Evolutionary conservation across 2,888 invertebrate genomes (phyloP), one percentile per base, ranked within the genome.

Genomic region (Patella pellucida): DNA sequence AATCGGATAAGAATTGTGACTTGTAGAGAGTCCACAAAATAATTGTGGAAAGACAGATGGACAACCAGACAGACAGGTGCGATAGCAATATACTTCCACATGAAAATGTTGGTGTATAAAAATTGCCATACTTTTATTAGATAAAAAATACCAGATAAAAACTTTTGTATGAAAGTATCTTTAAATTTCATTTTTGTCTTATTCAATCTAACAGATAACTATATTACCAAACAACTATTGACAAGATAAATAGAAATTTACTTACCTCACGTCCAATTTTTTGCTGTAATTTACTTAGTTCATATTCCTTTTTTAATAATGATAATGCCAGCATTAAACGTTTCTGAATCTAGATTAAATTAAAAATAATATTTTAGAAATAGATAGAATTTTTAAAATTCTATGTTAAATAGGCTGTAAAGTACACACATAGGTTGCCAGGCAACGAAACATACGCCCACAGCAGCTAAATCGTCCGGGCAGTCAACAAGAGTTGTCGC

Each of bases 271-370:
- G 92, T n/a, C 92, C 98, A 84, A 99, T 99, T 92, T 99, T 98
- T 91, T 98, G 97, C 91, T 99, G 99, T 76, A 99, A 92, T 90
- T 97, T 97, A 68, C 97, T 98, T 77, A 97, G 92, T 92, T 97
- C 98, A 81, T 95, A 95, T 92, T 99, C 99, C 91, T 99, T 99
- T 92, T 99, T 99, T 72, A 99, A 92, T 69, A 99, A 92, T 0
- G 96, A 95, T 76, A 99, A 93, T 0, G 99, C 95, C 86, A 98
- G 91, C 93, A 97, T 94, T 84, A 99, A 92, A 74, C 99, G 93
- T 91, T 97, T 96, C 5, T 96, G 95, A 87, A 99, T 97, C 98
- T 98, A 90, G 9, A 93, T 92, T 83, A 77, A 81, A 23, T 71
- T 41, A n/a, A 54, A 11, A 54, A 54, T 54, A 54, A 54, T 54